Evolutionary conservation across 2,113 vertebrate genomes (phyloP), one percentile per base, ranked within the genome.

Genomic region (Melanocharis versteri): DNA sequence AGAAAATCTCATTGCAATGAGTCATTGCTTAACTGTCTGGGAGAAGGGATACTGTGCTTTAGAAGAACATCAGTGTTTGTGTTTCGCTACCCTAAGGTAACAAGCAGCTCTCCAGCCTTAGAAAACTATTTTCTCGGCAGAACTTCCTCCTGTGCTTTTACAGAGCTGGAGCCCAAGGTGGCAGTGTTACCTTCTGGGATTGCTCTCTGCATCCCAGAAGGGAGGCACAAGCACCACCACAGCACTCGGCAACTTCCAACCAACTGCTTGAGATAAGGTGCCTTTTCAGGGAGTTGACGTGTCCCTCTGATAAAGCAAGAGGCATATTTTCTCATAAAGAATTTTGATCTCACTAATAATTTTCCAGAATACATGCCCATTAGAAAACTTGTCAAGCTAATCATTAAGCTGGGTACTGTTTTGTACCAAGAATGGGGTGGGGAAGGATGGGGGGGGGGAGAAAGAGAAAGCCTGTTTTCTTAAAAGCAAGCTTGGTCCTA

Each of bases 141-240:
- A 90, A 62, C 6, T 61, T 86, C 22, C 37, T 42, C 23, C 18
- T 48, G 53, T 80, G 87, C n/a, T 87, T 83, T 97, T 95, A 85
- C 90, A 91, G 30, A 27, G 45, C 61, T 35, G 47, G 51, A 80
- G 79, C 96, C 91, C 90, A 80, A 96, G 94, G 75, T 96, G 95
- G 96, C 94, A 95, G 89, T 76, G 70, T 93, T 95, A 82, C 47
- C 91, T 70, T 84, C 95, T 64, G 65, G 58, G 80, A 95, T 5
- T 64, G 39, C 72, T 51, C 57, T 44, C 61, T n/a, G 48, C 62
- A 44, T 17, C 61, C n/a, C 61, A 73, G 45, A 35, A 21, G 71
- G 31, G 48, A 93, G 28, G 11, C 22, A 47, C 6, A 40, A 58
- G 44, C 2, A 11, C 17, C 64, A 50, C 3, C 57, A 6, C 13